Percentiles rank a stretch among this genome's conserved stretches.
phyloP scores from a whole-genome alignment of 2,888 invertebrate species.

The Mythimna ferrago region DNA sequence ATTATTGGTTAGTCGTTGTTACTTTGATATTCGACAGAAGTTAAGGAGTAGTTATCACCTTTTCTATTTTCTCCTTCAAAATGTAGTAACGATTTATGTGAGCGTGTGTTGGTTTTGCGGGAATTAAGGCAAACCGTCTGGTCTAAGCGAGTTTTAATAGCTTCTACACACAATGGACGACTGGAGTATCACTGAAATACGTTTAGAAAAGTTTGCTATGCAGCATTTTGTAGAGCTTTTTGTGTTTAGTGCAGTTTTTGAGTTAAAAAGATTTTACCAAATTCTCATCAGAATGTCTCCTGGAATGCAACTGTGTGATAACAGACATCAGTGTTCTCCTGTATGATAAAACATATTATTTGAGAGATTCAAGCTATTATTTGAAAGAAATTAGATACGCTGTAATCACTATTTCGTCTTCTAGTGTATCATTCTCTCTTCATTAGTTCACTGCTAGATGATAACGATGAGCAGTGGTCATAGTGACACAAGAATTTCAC shows the following conservation, averaged over 20 bases:
- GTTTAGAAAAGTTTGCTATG: background rate
- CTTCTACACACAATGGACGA: conserved; percentile 40
- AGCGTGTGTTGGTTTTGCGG: conserved; percentile 39
- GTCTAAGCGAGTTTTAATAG: conserved; percentile 50
- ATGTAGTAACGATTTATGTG: background rate
- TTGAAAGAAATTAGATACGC: no score
- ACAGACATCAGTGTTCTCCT: background rate
- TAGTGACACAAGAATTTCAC: no score
- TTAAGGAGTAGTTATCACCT: background rate
- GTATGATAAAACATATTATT: no score
- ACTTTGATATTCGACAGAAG: background rate
- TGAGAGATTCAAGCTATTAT: no score
- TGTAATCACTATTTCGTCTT: background rate
- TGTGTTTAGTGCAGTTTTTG: background rate
- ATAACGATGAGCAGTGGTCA: no score
- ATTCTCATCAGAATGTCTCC: background rate
- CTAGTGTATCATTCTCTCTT: no score
- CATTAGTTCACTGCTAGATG: no score
- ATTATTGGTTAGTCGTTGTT: background rate
- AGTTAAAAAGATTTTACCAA: background rate
- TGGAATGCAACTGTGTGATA: background rate
- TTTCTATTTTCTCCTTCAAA: background rate
- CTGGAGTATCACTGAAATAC: background rate
- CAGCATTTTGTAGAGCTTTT: background rate
- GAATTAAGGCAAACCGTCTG: conserved; percentile 16